Evolutionary conservation across 2,113 vertebrate genomes (phyloP).

Genomic region (Kryptolebias marmoratus): DNA sequence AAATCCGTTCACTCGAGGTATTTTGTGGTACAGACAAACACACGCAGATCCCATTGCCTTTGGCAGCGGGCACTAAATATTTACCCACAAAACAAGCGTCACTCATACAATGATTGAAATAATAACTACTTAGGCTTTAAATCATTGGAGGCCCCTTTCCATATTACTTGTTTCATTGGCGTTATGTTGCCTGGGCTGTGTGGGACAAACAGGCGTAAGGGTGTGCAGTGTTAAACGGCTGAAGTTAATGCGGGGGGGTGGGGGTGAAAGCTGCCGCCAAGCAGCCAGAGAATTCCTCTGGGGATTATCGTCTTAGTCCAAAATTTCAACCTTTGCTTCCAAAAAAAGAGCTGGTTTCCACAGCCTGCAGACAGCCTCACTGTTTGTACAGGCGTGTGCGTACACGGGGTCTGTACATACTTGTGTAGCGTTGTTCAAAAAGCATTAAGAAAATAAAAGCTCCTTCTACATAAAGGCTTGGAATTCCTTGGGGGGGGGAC

Average conservation of each 20-base stretch:
- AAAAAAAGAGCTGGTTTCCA: constrained; percentile 59
- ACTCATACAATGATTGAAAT: too few relatives aligned
- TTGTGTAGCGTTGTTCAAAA: constrained; percentile 4
- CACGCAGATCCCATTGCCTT: too few relatives aligned
- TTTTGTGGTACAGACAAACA: too few relatives aligned
- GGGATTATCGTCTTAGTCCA: constrained; percentile 80
- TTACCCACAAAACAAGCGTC: too few relatives aligned
- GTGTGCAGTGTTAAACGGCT: not conserved
- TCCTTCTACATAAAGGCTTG: constrained; percentile 7
- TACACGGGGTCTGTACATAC: not conserved
- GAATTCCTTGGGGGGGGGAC: too few relatives aligned
- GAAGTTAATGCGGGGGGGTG: not conserved
- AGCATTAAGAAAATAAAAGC: constrained; percentile 9
- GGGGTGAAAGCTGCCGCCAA: constrained; percentile 34
- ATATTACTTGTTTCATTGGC: too few relatives aligned
- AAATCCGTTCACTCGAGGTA: too few relatives aligned
- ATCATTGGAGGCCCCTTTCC: too few relatives aligned
- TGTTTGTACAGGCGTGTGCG: not conserved
- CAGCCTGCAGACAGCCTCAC: constrained; percentile 24
- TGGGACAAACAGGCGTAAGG: too few relatives aligned
- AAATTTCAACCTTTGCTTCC: constrained; percentile 61
- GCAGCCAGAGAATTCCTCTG: constrained; percentile 70
- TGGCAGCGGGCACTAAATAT: too few relatives aligned
- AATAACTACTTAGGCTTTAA: too few relatives aligned
- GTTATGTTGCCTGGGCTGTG: too few relatives aligned